Evolutionary conservation across 2,888 invertebrate genomes (phyloP), one percentile per base, ranked within the genome.

Genomic region (Lithophane ornitopus): DNA sequence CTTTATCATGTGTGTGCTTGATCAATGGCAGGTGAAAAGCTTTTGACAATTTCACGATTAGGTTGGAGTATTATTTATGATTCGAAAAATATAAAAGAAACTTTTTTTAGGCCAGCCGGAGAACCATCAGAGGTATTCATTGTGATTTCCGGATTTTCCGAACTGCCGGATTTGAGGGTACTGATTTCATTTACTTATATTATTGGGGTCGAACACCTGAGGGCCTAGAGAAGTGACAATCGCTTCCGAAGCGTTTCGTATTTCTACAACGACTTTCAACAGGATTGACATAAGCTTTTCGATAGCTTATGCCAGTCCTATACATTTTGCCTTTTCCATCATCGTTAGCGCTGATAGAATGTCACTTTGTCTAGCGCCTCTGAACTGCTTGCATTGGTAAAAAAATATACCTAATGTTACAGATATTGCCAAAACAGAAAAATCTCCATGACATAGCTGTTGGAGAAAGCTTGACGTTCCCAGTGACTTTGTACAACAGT

Each of bases 391-490:
- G n/a, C 8, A 52, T 70, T 46, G 1, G 52, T n/a, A 7, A 19
- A 49, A 46, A 61, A 56, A 41, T 54, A 68, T 22, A 34, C 34
- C 34, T 34, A 41, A 74, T 56, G 26, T 77, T 84, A 76, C 85
- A 96, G 96, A 93, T 95, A 2, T 84, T 96, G 61, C 95, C 96
- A 1, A 95, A 92, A 84, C 72, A 80, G 26, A 87, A 83, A n/a
- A 96, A 96, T 84, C 87, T 96, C 2, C 94, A 95, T 73, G 96
- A 96, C 70, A 85, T 94, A 9, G 92, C 94, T 0, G 95, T 96
- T 1, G 93, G 93, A 2, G 93, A 95, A 34, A 94, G 87, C 34
- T 80, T 76, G 0, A 85, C 88, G 3, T 88, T 92, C 56, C 71
- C 89, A 14, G 80, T 96, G 16, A 95, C 94, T 1, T 78, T 96